Base-by-base conservation (phyloP, 2,888 invertebrate species). In the Drosophila niveifrons region DNA sequence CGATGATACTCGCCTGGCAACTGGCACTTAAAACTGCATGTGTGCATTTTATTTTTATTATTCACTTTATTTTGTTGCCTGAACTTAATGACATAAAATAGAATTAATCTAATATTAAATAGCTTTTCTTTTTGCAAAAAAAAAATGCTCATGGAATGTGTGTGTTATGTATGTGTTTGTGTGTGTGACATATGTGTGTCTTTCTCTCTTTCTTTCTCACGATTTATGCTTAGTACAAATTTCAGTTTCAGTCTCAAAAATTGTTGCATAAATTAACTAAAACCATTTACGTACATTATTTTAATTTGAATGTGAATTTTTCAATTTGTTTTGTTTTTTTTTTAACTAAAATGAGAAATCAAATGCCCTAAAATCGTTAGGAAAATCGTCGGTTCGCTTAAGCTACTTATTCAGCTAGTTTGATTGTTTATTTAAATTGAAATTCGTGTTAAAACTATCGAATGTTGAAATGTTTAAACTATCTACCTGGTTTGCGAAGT, bases 231-330 rank as follows among this genome's bases (percentile, higher is more conserved):
- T 82, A 85, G 69, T 72, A 78, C 85, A 80, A 86, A 85, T 89
- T 87, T 84, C 80, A 80, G 84, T 86, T 79, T 88, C 88, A 88
- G 88, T 88, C 88, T 88, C 87, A 88, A 87, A 86, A 82, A 74
- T 79, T 84, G 80, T 77, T 84, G 89, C 85, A 81, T 87, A 80
- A 90, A 75, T 85, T 88, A 83, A 70, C 78, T 89, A 88, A 87
- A 80, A 85, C 74, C 75, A 75, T 67, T 72, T 72, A 84, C 80
- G 69, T 78, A 82, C 66, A 63, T 72, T 13, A 48, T 66, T 58
- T 69, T 57, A 47, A 57, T 47, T 56, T 36, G 28, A 17, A 36
- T 55, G 13, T 44, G 13, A 64, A 28, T 58, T 55, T 50, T 57
- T 41, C 41, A n/a, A 57, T 51, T 8, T 44, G 59, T 18, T 61